These are phyloP conservation scores for Drosophila equinoxialis DNA, from an alignment of 1,140 invertebrate genomes.

Conservation along the genomic window DNA sequence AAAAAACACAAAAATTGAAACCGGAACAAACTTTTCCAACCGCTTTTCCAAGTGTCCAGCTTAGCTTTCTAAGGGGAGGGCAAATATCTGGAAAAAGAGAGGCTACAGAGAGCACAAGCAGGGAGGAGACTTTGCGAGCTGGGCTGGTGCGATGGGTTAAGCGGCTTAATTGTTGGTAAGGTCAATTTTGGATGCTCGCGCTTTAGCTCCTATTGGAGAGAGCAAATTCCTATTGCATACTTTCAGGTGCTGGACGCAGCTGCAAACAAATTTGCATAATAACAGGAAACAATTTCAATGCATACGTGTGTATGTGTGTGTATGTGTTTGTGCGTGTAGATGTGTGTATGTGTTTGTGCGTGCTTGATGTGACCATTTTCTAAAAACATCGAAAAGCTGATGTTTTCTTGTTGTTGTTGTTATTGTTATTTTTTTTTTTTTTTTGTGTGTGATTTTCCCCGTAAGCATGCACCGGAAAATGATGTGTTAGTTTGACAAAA, in stretches of 20 bases:
- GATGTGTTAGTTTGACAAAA: conserved; percentile 75
- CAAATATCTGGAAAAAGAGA: neutral
- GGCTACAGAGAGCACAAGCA: neutral
- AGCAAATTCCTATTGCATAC: conserved; percentile 46
- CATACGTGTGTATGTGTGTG: conserved; percentile 52
- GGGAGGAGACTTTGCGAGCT: neutral
- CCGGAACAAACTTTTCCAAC: conserved; percentile 57
- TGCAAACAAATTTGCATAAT: conserved; percentile 68
- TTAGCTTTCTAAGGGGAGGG: conserved; percentile 27
- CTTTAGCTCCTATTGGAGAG: conserved; percentile 29
- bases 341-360: conserved; percentile 50
- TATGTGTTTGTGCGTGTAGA: conserved; percentile 50
- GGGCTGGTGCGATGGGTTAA: conserved; percentile 50
- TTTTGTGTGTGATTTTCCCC: conserved; percentile 11
- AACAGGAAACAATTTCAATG: conserved; percentile 73
- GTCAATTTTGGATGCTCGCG: conserved; percentile 57
- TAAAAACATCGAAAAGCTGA: conserved; percentile 17
- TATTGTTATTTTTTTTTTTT: neutral
- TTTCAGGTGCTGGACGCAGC: conserved; percentile 16
- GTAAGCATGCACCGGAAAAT: conserved; percentile 60
- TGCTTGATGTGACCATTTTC: conserved; percentile 35
- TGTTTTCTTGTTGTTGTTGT: neutral
- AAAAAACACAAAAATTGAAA: conserved; percentile 14
- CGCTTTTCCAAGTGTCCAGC: conserved; percentile 38
- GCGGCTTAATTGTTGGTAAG: conserved; percentile 77